These are phyloP conservation scores for Hofmannophila pseudospretella DNA, from an alignment of 2,888 invertebrate species.

Conservation along the genomic window DNA sequence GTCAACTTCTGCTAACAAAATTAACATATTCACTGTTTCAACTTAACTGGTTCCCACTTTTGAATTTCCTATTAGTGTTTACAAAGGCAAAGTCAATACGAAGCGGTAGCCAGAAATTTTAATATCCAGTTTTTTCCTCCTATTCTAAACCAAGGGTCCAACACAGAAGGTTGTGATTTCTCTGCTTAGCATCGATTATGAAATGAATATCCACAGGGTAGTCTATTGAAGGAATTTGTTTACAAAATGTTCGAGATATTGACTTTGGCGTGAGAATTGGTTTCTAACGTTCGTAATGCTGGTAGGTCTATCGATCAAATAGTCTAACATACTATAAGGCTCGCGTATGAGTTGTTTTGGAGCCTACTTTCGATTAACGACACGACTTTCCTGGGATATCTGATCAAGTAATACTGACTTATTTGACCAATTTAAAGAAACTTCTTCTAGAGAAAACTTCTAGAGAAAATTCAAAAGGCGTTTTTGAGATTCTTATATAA, in stretches of 20 bases:
- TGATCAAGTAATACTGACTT: no score
- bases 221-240: constrained; percentile 67
- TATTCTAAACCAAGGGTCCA: constrained; percentile 3
- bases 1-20: constrained; percentile 40
- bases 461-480: no score
- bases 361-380: background rate
- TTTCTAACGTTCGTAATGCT: constrained; percentile 65
- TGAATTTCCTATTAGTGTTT: constrained; percentile 75
- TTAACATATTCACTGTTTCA: constrained; percentile 74
- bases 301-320: constrained; percentile 67
- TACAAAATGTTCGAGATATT: constrained; percentile 65
- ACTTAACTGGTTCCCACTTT: constrained; percentile 72
- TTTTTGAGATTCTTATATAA: no score
- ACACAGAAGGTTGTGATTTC: constrained; percentile 22
- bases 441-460: no score
- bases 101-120: constrained; percentile 54
- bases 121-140: constrained; percentile 27
- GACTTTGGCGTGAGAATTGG: constrained; percentile 75
- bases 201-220: constrained; percentile 50
- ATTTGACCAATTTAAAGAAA: no score
- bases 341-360: no score
- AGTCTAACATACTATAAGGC: constrained; percentile 52
- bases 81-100: constrained; percentile 71
- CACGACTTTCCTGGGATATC: background rate
- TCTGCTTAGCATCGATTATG: constrained; percentile 29